These are phyloP conservation scores for Adoxophyes honmai DNA, from an alignment of 1,140 invertebrate genomes.

Conservation along the genomic window DNA sequence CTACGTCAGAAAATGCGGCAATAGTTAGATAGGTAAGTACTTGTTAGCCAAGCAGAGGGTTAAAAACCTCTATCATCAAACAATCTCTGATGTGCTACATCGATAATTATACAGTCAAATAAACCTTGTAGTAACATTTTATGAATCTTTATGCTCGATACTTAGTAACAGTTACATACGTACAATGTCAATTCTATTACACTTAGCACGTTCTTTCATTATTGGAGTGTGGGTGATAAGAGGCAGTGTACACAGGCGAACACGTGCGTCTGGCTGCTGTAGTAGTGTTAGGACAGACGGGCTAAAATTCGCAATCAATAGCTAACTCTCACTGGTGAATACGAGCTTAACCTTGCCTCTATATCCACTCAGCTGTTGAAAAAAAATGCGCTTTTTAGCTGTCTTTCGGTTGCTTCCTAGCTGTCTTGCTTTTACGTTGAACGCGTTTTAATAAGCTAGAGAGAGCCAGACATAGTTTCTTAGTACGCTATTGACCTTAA, in stretches of 20 bases:
- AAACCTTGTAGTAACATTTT: not conserved
- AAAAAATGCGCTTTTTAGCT: no score
- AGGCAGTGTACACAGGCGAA: not conserved
- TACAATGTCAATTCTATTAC: constrained; percentile 6
- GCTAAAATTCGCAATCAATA: not conserved
- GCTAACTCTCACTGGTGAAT: no score
- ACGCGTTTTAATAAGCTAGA: no score
- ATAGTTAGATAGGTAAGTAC: no score
- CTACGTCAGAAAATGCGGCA: no score
- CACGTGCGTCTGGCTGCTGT: not conserved
- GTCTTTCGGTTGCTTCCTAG: no score
- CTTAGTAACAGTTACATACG: constrained; percentile 6
- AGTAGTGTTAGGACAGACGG: not conserved
- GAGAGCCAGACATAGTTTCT: no score
- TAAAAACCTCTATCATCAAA: not conserved
- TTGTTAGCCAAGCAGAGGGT: not conserved
- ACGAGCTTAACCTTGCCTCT: no score
- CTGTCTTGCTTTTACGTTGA: no score
- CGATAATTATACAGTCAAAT: not conserved
- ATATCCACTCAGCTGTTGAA: no score
- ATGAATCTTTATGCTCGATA: no score
- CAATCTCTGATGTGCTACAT: not conserved
- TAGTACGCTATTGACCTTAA: no score
- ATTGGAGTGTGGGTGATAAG: not conserved
- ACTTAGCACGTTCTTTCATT: constrained; percentile 11